Evolutionary conservation across 2,888 invertebrate species (phyloP).

Genomic region (Drosophila setosimentum): DNA sequence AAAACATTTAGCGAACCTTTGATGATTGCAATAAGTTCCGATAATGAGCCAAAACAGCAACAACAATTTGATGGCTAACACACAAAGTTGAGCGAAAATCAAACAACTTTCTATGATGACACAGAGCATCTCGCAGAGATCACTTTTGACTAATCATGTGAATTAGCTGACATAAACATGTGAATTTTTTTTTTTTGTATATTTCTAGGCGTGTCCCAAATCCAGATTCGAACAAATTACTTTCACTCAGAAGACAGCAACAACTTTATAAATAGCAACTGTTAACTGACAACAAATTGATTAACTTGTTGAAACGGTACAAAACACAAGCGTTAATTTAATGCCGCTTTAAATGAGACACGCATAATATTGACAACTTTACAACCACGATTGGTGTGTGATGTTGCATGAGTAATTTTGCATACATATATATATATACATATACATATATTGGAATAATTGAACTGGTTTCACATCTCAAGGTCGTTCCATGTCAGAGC

Average conservation of each 20-base stretch:
- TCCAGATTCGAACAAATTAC: slow-evolving; percentile 51
- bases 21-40: slow-evolving; percentile 11
- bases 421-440: background rate
- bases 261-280: slow-evolving; percentile 17
- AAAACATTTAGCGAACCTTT: slow-evolving; percentile 39
- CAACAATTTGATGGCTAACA: slow-evolving; percentile 26
- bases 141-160: slow-evolving; percentile 34
- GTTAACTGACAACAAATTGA: slow-evolving; percentile 43
- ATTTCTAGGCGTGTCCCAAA: slow-evolving; percentile 54
- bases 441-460: slow-evolving; percentile 39
- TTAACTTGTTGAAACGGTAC: slow-evolving; percentile 44
- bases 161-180: background rate
- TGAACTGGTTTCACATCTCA: slow-evolving; percentile 60
- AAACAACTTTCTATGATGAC: slow-evolving; percentile 66
- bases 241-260: slow-evolving; percentile 60
- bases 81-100: slow-evolving; percentile 32
- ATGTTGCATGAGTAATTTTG: slow-evolving; percentile 5
- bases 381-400: slow-evolving; percentile 38
- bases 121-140: slow-evolving; percentile 47
- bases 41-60: slow-evolving; percentile 29
- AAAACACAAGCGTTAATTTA: slow-evolving; percentile 50
- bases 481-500: slow-evolving; percentile 73
- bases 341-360: slow-evolving; percentile 52
- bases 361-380: slow-evolving; percentile 49
- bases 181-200: slow-evolving; percentile 7